phyloP scores from a whole-genome alignment of 1,140 invertebrate genomes.

The Euborellia annulipes region DNA sequence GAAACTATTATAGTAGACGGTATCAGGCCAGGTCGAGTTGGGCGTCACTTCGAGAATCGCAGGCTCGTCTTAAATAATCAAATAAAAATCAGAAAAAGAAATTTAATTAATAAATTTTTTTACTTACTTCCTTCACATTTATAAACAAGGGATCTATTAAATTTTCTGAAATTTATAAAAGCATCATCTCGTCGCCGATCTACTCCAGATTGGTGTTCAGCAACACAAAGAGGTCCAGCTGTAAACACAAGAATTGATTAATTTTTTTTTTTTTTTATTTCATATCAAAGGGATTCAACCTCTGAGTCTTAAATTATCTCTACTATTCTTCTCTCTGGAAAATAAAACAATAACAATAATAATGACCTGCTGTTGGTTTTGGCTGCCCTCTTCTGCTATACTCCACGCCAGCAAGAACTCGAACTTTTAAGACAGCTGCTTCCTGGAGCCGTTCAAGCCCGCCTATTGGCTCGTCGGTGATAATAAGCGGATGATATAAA shows the following conservation, averaged over 20 bases:
- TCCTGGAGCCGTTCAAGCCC: slow-evolving; percentile 61
- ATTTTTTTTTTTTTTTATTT: too few species aligned
- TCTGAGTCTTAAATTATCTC: too few species aligned
- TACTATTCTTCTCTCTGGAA: too few species aligned
- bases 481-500: slow-evolving; percentile 82
- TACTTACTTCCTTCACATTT: slow-evolving; percentile 44
- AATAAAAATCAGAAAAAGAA: slow-evolving; percentile 4
- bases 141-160: slow-evolving; percentile 54
- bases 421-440: slow-evolving; percentile 48
- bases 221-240: slow-evolving; percentile 64
- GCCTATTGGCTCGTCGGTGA: slow-evolving; percentile 71
- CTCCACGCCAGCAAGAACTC: slow-evolving; percentile 73
- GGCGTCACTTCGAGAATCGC: slow-evolving; percentile 67
- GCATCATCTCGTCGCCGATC: slow-evolving; percentile 66
- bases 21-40: slow-evolving; percentile 79
- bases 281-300: too few species aligned
- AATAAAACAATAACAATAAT: too few species aligned
- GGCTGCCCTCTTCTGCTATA: slow-evolving; percentile 62
- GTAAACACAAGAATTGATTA: too few species aligned
- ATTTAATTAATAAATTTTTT: slow-evolving; percentile 1
- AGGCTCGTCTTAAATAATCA: slow-evolving; percentile 34
- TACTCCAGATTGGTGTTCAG: slow-evolving; percentile 39
- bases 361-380: slow-evolving; percentile 52
- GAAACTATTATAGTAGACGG: slow-evolving; percentile 87
- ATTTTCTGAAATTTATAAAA: slow-evolving; percentile 64